These are phyloP conservation scores for Typhlichthys subterraneus DNA, from an alignment of 2,797 vertebrate species.

Conservation along the genomic window DNA sequence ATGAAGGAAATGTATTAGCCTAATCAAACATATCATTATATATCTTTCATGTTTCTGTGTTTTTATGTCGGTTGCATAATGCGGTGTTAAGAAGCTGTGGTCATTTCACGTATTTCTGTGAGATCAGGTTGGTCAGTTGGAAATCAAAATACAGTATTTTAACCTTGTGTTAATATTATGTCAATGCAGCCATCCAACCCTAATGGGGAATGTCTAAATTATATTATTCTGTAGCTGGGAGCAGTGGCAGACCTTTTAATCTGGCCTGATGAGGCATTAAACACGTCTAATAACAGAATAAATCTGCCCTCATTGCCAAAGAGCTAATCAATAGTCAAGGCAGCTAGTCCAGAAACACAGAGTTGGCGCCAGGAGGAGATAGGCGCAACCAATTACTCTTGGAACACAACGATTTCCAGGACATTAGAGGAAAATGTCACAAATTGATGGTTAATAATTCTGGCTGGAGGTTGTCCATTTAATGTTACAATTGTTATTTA, in stretches of 20 bases:
- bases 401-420: not conserved
- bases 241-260: slow-evolving; percentile 68
- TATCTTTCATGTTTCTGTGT: not conserved
- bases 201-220: slow-evolving; percentile 70
- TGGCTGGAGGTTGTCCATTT: not conserved
- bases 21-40: slow-evolving; percentile 11
- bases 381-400: slow-evolving; percentile 30
- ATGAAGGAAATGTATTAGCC: slow-evolving; percentile 4
- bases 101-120: not conserved
- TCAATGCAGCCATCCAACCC: slow-evolving; percentile 45
- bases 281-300: slow-evolving; percentile 76
- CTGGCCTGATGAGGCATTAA: slow-evolving; percentile 72
- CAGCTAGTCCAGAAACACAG: slow-evolving; percentile 26
- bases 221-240: slow-evolving; percentile 54
- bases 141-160: slow-evolving; percentile 17
- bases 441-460: not conserved
- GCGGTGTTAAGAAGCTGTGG: no score
- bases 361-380: slow-evolving; percentile 30
- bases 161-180: slow-evolving; percentile 49
- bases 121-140: not conserved
- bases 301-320: slow-evolving; percentile 55
- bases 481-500: no score
- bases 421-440: slow-evolving; percentile 20
- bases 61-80: not conserved
- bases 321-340: slow-evolving; percentile 78